Evolutionary conservation across 2,113 vertebrate species (phyloP), one percentile per base, ranked within the genome.

Genomic region (Notechis scutatus): DNA sequence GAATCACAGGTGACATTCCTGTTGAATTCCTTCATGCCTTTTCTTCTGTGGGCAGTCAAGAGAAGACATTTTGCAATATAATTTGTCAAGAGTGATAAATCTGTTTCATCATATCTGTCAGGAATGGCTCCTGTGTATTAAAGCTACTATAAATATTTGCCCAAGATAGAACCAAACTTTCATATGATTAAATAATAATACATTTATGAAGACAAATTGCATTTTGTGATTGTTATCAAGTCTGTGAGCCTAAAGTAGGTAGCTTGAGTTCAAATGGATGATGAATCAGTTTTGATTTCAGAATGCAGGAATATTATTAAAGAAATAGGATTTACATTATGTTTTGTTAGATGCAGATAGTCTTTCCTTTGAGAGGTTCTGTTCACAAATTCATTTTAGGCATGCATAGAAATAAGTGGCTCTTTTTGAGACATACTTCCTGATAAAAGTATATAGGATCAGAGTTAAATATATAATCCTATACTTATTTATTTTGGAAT

Each of bases 1-100:
- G 96, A 95, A 98, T 98, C 98, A 98, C 98, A 99, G 99, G 99
- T 99, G 98, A 97, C 98, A 97, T 98, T 98, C 98, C 97, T 97
- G 98, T 97, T 94, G 96, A 96, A 93, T 92, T 92, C 92, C 90
- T 69, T 96, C 97, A 96, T 97, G 94, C 89, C 95, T 96, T 96
- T 97, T 96, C 94, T 96, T 96, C 96, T 96, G 98, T 97, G 95
- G 98, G 97, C 97, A 98, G 98, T 96, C 98, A 98, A 94, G 96
- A 97, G 96, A 97, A 95, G 97, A 97, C 95, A 26, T 96, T 97
- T 97, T 96, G 97, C 97, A 97, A 97, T 97, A 97, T 97, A 98
- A 98, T 98, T 99, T 98, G 98, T 98, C 98, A 97, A 69, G 96
- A 98, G 96, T 98, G 98, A 99, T 99, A 98, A 99, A 99, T 99